phyloP scores from a whole-genome alignment of 2,113 vertebrate genomes.

The Aegypius monachus region DNA sequence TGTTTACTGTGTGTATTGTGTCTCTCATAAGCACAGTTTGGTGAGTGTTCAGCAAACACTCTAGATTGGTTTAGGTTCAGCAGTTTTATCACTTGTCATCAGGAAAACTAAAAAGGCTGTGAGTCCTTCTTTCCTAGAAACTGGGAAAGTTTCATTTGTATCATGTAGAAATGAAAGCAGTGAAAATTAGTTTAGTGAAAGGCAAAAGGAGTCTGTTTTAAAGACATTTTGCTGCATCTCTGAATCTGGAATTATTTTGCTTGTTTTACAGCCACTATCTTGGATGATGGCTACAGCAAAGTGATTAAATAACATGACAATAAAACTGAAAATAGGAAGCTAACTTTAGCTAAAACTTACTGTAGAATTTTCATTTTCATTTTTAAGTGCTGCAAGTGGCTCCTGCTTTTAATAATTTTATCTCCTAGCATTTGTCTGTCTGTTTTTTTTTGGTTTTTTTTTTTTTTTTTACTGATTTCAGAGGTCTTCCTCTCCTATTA shows the following conservation, averaged over 20 bases:
- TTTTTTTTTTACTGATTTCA: neutral
- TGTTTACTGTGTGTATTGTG: no score
- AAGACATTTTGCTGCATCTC: neutral
- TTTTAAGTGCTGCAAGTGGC: neutral
- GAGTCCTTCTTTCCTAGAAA: neutral
- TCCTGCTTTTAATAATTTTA: neutral
- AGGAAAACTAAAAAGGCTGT: neutral
- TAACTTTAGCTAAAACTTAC: neutral
- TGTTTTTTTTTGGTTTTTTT: no score
- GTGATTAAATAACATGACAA: neutral
- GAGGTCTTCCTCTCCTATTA: neutral
- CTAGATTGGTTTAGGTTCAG: neutral
- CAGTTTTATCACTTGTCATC: neutral
- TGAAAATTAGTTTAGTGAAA: neutral
- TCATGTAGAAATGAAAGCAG: neutral
- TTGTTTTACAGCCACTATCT: neutral
- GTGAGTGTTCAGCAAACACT: neutral
- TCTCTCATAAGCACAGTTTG: neutral
- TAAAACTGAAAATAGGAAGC: neutral
- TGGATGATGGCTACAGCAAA: neutral
- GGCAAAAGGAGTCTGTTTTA: neutral
- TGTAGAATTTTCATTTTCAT: neutral
- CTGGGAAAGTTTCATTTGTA: neutral
- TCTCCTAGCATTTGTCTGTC: neutral
- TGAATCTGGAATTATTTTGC: neutral